A percentile compares a stretch with the other conserved stretches of the same genome.
Evolutionary conservation across 1,140 invertebrate species (phyloP).

Genomic region (Cyclina sinensis): DNA sequence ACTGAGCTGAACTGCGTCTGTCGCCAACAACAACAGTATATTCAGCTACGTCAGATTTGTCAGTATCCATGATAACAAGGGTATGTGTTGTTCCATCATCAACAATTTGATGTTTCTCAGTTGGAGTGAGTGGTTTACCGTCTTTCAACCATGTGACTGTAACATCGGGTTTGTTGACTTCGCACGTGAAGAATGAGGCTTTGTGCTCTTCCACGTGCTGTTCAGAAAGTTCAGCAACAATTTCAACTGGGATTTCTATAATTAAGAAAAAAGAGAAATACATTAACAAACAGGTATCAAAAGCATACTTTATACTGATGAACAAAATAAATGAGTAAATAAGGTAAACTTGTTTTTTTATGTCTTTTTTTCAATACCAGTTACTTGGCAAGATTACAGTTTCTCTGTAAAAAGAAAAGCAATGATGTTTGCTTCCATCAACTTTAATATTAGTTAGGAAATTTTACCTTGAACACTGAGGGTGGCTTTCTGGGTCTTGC

Average conservation of each 20-base stretch:
- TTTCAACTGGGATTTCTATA: slow-evolving; percentile 82
- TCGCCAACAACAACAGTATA: slow-evolving; percentile 83
- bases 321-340: too few relatives aligned
- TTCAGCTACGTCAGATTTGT: slow-evolving; percentile 79
- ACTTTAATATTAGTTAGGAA: too few relatives aligned
- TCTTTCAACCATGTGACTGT: slow-evolving; percentile 83
- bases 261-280: neutral
- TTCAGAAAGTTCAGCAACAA: slow-evolving; percentile 79
- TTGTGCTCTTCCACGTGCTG: slow-evolving; percentile 81
- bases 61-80: slow-evolving; percentile 81
- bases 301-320: too few relatives aligned
- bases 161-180: slow-evolving; percentile 83
- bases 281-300: too few relatives aligned
- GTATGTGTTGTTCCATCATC: slow-evolving; percentile 79
- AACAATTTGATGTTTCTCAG: slow-evolving; percentile 79
- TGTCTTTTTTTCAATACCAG: too few relatives aligned
- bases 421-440: too few relatives aligned
- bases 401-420: too few relatives aligned
- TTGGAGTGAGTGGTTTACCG: slow-evolving; percentile 75
- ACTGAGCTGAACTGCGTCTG: slow-evolving; percentile 79
- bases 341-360: too few relatives aligned
- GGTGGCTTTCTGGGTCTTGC: slow-evolving; percentile 80
- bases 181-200: slow-evolving; percentile 79
- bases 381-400: too few relatives aligned
- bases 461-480: slow-evolving; percentile 83